Evolutionary conservation across 2,888 invertebrate species (phyloP).

Genomic region (Sminthurinus aureus): DNA sequence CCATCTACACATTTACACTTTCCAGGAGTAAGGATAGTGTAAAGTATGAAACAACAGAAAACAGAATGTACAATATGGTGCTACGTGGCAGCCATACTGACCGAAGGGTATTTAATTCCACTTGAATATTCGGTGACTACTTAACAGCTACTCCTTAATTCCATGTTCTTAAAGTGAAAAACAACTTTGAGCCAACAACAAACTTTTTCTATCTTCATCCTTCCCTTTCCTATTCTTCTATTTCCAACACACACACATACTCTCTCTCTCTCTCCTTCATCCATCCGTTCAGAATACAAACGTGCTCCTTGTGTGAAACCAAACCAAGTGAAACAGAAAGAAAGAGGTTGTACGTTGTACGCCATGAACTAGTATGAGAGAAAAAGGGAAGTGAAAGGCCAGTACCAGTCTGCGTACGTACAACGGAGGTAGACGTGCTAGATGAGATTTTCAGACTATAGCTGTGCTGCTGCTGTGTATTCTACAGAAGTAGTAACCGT

Average conservation of each 20-base stretch:
- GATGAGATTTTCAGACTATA: neutral
- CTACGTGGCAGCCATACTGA: neutral
- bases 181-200: neutral
- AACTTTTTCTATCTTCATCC: neutral
- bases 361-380: no score
- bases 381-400: no score
- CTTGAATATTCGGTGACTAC: neutral
- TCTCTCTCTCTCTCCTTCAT: neutral
- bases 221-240: neutral
- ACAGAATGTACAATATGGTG: no score
- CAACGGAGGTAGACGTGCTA: neutral
- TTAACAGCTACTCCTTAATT: neutral
- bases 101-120: neutral
- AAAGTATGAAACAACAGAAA: no score
- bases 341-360: no score
- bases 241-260: neutral
- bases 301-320: no score
- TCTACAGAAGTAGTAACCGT: neutral
- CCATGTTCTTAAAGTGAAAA: neutral
- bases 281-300: neutral
- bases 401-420: no score
- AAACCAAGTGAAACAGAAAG: no score
- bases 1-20: neutral
- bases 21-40: no score
- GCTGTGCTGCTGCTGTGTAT: no score